Conservation (phyloP, 2,113 vertebrate species). For the western clawed frog (Xenopus tropicalis) region UCB_Xtro_10.0 CM004445.2:113295501-113296000, state of each 20-base stretch:
- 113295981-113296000: no score
- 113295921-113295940: no score
- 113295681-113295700: conserved; percentile 62
- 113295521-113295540: no score
- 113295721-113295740: conserved; percentile 67
- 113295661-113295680: conserved; percentile 62
- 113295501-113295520: no score
- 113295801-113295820: conserved; percentile 44
- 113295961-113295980: no score
- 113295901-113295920: no score
- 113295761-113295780: conserved; percentile 66
- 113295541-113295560: no score
- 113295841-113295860: conserved; percentile 13
- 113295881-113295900: not conserved
- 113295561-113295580: not conserved
- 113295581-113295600: conserved; percentile 48
- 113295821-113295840: not conserved
- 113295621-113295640: conserved; percentile 56
- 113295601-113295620: conserved; percentile 46
- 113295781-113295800: conserved; percentile 64
- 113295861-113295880: not conserved
- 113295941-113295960: no score
- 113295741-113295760: conserved; percentile 64
- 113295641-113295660: conserved; percentile 62
- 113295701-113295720: conserved; percentile 60